Base-by-base conservation (phyloP, 2,888 invertebrate species). In the Erebia aethiops region DNA sequence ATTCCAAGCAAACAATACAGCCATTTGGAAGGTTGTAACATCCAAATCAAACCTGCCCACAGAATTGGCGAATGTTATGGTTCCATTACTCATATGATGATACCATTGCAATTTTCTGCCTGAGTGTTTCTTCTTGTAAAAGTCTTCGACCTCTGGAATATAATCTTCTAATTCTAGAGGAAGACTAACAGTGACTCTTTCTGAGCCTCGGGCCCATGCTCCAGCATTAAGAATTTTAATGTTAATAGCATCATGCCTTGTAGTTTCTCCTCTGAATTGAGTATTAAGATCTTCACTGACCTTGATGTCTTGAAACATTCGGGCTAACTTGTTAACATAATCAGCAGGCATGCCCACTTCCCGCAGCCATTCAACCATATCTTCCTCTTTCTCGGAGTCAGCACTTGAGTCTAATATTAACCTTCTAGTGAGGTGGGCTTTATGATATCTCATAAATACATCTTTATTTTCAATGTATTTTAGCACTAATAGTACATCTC, bases 341-440 rank as follows among this genome's bases (percentile, higher is more conserved):
- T 99, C 99, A 0, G 99, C 99, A 3, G 99, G 99, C 99, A 99
- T 99, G 46, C 99, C 99, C 16, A 99, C 98, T 90, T 99, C 99
- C 78, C 99, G 94, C 64, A 98, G 95, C 98, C 99, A 98, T 86
- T 99, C 99, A 0, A 99, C 99, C 98, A 99, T 99, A 84, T 98
- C 98, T 90, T 99, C 99, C 89, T 99, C 99, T 84, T 99, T 99
- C 87, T 99, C 99, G 77, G 98, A 98, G 91, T 99, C 99, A 1
- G 99, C 99, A 83, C 99, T 99, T 18, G 99, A 98, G 87, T 99
- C 99, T 78, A 99, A 95, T 86, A 99, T 99, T 77, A 99, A 95
- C 81, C 95, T 95, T 81, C 99, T 94, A 9, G 99, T 99, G 76
- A 99, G 94, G 93, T 99, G 99, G 62, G 98, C 99, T 89, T 99